phyloP scores from a whole-genome alignment of 2,113 vertebrate genomes.

The Apeltes quadracus region DNA sequence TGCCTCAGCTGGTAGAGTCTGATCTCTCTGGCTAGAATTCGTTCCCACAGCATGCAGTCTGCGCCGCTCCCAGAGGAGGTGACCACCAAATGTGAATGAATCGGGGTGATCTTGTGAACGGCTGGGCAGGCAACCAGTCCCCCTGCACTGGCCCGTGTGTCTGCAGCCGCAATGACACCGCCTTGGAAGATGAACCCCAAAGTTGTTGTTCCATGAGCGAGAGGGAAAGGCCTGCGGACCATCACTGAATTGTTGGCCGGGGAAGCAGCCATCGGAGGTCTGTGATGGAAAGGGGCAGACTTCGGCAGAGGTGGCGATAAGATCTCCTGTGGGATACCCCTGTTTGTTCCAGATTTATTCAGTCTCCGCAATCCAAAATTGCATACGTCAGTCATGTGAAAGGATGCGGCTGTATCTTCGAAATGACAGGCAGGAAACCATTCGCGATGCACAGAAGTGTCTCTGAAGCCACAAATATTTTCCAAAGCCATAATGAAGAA shows the following conservation, averaged over 20 bases:
- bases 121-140: conserved; percentile 79
- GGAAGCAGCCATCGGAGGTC: background rate
- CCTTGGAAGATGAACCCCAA: conserved; percentile 84
- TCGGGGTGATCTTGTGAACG: conserved; percentile 81
- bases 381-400: conserved; percentile 16
- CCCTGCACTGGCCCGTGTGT: conserved; percentile 84
- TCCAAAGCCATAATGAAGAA: conserved; percentile 80
- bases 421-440: conserved; percentile 41
- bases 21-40: conserved; percentile 81
- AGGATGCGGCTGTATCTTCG: conserved; percentile 28
- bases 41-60: conserved; percentile 83
- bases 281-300: background rate
- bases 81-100: conserved; percentile 84
- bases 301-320: conserved; percentile 32
- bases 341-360: conserved; percentile 11
- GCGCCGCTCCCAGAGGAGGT: conserved; percentile 86
- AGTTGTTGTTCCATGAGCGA: conserved; percentile 85
- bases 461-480: conserved; percentile 77
- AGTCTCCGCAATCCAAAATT: conserved; percentile 10
- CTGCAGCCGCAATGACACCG: conserved; percentile 85
- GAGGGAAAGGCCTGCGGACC: conserved; percentile 67
- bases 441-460: conserved; percentile 5
- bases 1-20: conserved; percentile 81
- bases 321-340: conserved; percentile 48
- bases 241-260: conserved; percentile 16